Evolutionary conservation across 1,140 invertebrate genomes (phyloP), one percentile per base, ranked within the genome.

Genomic region (Anoplolepis gracilipes): DNA sequence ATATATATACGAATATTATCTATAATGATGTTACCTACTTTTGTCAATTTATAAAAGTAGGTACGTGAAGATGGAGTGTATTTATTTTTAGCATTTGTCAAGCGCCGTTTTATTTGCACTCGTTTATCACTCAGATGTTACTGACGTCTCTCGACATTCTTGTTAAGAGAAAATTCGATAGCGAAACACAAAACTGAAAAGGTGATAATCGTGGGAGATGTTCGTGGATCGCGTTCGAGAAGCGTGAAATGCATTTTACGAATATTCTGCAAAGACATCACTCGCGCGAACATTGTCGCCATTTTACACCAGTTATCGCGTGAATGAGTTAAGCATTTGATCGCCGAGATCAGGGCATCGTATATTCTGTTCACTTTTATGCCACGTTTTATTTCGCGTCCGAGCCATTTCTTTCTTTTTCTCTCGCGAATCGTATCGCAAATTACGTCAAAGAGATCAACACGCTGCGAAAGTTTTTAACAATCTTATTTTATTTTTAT

Each of bases 341-440:
- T 70, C 22, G n/a, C 33, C 30, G 13, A 64, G 76, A 42, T 28
- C 64, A 42, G 46, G 46, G 22, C 46, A 30, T 42, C 64, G 49
- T 55, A 70, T 70, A 70, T 70, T n/a, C 36, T 8, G 22, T 72
- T 22, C 10, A 25, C 25, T 59, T 72, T 72, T 55, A 79, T 10
- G 19, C 22, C 46, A 13, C n/a, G 25, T 57, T 81, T 81, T 72
- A 72, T 72, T 72, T 81, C 13, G 19, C 78, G 19, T 72, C 72
- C 13, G 19, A 65, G 19, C 39, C 16, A 46, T 25, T 5, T 36
- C 11, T 49, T 39, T 49, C 16, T 69, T 19, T 49, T 39, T 49
- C 16, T 69, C 46, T n/a, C 42, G 33, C 13, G 16, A 65, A 28
- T 78, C 28, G 76, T 42, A 28, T 78, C 28, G 76, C 61, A 65